These are phyloP conservation scores for Montipora capitata DNA, from an alignment of 92 coral and sea anemone genomes.

Conservation along the genomic window DNA sequence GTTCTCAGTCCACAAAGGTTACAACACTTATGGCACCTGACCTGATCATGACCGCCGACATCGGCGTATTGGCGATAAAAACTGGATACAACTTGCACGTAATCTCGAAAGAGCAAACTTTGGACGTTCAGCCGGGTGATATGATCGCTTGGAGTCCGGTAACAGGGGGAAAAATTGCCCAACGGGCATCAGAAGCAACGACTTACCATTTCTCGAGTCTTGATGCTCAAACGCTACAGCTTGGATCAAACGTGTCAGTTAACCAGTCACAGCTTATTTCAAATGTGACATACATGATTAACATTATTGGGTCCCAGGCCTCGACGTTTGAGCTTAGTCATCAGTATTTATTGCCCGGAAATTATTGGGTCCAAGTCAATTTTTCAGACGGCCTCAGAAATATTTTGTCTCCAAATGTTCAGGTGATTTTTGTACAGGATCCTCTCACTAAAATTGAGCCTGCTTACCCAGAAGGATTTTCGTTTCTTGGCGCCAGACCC, in stretches of 20 bases:
- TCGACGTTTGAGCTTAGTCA: slow-evolving; percentile 53
- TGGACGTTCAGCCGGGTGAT: slow-evolving; percentile 82
- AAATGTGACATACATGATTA: slow-evolving; percentile 58
- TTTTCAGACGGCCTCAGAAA: slow-evolving; percentile 42
- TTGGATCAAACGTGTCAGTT: slow-evolving; percentile 52
- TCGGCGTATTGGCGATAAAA: slow-evolving; percentile 56
- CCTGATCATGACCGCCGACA: slow-evolving; percentile 52
- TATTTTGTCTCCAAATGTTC: slow-evolving; percentile 25
- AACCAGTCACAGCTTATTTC: slow-evolving; percentile 27
- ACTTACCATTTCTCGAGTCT: slow-evolving; percentile 50
- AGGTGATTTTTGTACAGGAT: slow-evolving; percentile 53
- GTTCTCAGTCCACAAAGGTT: slow-evolving; percentile 49
- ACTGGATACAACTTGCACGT: slow-evolving; percentile 82
- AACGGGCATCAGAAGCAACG: slow-evolving; percentile 42
- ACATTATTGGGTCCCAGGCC: slow-evolving; percentile 80
- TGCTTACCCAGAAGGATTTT: slow-evolving; percentile 71
- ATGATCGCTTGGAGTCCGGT: slow-evolving; percentile 83
- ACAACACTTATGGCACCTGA: slow-evolving; percentile 36
- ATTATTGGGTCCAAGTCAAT: slow-evolving; percentile 56
- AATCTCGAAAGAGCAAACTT: slow-evolving; percentile 61
- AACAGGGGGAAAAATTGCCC: slow-evolving; percentile 72
- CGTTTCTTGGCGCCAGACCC: slow-evolving; percentile 59
- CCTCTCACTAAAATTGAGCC: slow-evolving; percentile 47
- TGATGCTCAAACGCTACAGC: slow-evolving; percentile 8
- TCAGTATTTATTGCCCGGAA: slow-evolving; percentile 55